Percentiles rank a stretch among this genome's conserved stretches.
Evolutionary conservation across 2,888 invertebrate species (phyloP).

Genomic region (Azorinus chamasolen): DNA sequence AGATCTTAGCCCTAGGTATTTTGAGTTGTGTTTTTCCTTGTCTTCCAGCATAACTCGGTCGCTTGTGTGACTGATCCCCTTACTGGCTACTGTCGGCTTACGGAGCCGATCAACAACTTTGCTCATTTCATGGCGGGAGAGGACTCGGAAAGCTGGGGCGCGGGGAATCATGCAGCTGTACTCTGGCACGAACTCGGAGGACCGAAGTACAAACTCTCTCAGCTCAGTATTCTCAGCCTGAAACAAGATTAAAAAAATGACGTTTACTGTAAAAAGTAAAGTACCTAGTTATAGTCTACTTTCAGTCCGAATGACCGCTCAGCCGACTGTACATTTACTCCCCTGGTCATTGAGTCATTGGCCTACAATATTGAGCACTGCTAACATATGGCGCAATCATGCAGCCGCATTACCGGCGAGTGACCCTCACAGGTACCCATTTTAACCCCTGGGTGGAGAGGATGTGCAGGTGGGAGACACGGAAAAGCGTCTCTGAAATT

Average conservation of each 20-base stretch:
- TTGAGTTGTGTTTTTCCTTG: conserved; percentile 61
- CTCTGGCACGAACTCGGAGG: conserved; percentile 74
- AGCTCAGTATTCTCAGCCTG: conserved; percentile 69
- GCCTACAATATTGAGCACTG: no score
- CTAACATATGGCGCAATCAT: no score
- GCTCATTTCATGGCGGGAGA: conserved; percentile 75
- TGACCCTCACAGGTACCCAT: no score
- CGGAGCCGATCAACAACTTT: conserved; percentile 68
- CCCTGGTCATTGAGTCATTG: no score
- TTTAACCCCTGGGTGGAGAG: no score
- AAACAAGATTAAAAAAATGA: conserved; percentile 2
- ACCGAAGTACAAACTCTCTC: conserved; percentile 72
- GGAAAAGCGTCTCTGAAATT: no score
- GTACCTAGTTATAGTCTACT: no score
- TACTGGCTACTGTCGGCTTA: conserved; percentile 71
- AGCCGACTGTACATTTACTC: no score
- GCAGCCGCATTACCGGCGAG: no score
- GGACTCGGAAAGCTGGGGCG: conserved; percentile 78
- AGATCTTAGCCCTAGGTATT: conserved; percentile 69
- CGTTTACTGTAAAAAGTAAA: no score
- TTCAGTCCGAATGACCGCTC: no score
- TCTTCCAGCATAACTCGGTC: conserved; percentile 61
- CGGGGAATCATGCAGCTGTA: conserved; percentile 77
- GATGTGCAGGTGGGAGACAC: no score
- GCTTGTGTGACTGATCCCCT: conserved; percentile 65